Base-by-base conservation (phyloP, 2,888 invertebrate species). In the Rotaria socialis region DNA sequence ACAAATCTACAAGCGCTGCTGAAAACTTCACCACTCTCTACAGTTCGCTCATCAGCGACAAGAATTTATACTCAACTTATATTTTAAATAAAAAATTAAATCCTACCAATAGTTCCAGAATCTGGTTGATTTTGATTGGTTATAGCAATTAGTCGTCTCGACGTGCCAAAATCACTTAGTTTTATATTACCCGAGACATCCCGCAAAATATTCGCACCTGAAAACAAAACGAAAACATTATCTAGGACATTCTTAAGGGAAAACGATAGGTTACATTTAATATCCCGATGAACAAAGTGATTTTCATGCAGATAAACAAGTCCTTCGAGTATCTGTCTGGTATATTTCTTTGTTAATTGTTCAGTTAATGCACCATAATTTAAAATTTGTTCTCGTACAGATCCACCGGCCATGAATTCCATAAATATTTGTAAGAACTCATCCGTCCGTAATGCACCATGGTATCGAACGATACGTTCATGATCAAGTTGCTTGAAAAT, bases 391-490 rank as follows among this genome's bases (percentile, higher is more conserved):
- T 92, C 92, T 88, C 91, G 91, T 50, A 92, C 89, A n/a, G 92
- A 92, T 19, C 92, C 92, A 88, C 92, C 92, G 14, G 92, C 89
- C 91, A 92, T 91, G 88, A 90, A 92, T 88, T 92, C 92, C 91
- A 92, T 92, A 88, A 92, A 92, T 88, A 92, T 92, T 86, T 90
- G 91, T 52, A 92, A 89, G 50, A 89, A 88, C 67, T 88, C 88
- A 47, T 89, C 89, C 60, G 90, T 90, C 86, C 90, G 89, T 84
- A 89, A 89, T 87, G 90, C 90, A 47, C 92, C 92, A 88, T 89
- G 90, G 89, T 92, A 92, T 88, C 91, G 91, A 52, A 92, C 92
- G 86, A 92, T 91, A 58, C 91, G 88, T 84, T 90, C 90, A 88
- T 92, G 91, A 56, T 90, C 89, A 58, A 92, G 89, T 87, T 90